Evolutionary conservation across 2,113 vertebrate genomes (phyloP).

Genomic region (Garra rufa): DNA sequence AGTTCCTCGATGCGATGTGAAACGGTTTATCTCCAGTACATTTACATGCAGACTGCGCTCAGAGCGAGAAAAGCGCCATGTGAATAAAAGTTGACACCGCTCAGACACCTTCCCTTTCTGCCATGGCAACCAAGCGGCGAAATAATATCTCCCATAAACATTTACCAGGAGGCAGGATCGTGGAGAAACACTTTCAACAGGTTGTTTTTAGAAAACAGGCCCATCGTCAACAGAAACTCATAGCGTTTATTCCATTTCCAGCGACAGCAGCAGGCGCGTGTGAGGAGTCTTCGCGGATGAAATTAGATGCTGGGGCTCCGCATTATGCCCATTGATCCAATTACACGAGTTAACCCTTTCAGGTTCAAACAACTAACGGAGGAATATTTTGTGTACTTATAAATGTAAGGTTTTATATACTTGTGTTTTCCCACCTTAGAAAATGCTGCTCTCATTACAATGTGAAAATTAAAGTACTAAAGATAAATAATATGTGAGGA

Average conservation of each 20-base stretch:
- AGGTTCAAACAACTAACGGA: neutral
- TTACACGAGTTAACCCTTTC: constrained; percentile 76
- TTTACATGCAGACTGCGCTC: constrained; percentile 22
- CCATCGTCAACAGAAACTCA: neutral
- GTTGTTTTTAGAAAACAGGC: constrained; percentile 12
- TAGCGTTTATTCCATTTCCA: neutral
- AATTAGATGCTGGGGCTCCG: constrained; percentile 72
- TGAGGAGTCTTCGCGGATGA: constrained; percentile 50
- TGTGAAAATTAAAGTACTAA: neutral
- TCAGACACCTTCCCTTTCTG: constrained; percentile 38
- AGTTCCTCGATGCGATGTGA: neutral
- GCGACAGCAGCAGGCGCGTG: neutral
- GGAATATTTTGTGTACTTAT: neutral
- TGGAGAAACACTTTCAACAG: neutral
- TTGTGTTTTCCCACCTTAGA: neutral
- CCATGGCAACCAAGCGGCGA: constrained; percentile 56
- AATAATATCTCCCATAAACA: constrained; percentile 38
- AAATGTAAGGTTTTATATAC: neutral
- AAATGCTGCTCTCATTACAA: neutral
- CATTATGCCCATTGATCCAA: constrained; percentile 77
- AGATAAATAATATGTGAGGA: neutral
- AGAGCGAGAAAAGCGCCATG: neutral
- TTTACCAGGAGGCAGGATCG: constrained; percentile 18
- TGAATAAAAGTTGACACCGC: neutral
- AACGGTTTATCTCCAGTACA: neutral